These are phyloP conservation scores for Drepanosiphum platanoidis DNA, from an alignment of 2,888 invertebrate genomes.

Conservation along the genomic window DNA sequence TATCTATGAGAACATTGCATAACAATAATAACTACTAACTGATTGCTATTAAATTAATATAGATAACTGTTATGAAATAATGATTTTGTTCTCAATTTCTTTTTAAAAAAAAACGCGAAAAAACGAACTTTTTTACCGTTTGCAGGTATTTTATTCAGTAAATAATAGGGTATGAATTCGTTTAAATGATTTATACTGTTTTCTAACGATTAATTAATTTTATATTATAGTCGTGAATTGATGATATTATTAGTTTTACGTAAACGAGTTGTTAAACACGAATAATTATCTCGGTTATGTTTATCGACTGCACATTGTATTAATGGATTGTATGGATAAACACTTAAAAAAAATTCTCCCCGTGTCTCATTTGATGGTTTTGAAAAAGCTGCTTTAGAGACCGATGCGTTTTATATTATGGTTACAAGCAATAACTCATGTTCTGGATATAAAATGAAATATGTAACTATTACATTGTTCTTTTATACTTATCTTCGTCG, in stretches of 20 bases:
- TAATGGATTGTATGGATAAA: background rate
- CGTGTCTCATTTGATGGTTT: too few relatives aligned
- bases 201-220: background rate
- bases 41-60: too few relatives aligned
- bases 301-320: background rate
- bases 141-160: too few relatives aligned
- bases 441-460: constrained; percentile 20
- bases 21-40: too few relatives aligned
- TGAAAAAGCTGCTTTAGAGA: background rate
- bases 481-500: constrained; percentile 10
- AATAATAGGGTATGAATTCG: background rate
- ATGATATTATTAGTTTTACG: background rate
- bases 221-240: too few relatives aligned
- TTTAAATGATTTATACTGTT: background rate
- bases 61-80: background rate
- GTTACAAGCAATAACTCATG: constrained; percentile 6
- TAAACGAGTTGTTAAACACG: background rate
- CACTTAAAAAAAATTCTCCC: background rate
- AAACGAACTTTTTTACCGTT: too few relatives aligned
- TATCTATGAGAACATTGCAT: too few relatives aligned
- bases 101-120: background rate
- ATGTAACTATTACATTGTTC: background rate
- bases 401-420: background rate
- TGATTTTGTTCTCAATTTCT: background rate
- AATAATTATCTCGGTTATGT: background rate